Conservation (phyloP, 2,797 vertebrate species). For the Chromobotia macracanthus region DNA sequence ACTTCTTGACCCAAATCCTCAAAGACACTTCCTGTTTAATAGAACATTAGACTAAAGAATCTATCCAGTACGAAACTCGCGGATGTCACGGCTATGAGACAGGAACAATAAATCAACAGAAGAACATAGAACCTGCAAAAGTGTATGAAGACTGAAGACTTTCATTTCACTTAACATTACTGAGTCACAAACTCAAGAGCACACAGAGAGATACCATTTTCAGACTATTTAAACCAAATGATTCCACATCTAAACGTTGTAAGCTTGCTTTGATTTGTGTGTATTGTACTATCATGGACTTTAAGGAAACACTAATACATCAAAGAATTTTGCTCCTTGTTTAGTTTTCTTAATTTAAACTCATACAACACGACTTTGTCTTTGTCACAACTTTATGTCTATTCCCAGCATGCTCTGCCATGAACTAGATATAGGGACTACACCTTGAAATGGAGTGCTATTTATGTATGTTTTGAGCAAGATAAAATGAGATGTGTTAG, state of each 20-base stretch:
- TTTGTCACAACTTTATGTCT: no score
- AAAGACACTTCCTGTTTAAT: slow-evolving; percentile 56
- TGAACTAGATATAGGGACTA: no score
- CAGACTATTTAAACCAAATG: background rate
- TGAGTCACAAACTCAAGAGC: background rate
- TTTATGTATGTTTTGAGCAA: no score
- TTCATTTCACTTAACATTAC: background rate
- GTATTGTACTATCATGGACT: background rate
- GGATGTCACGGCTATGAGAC: slow-evolving; percentile 4
- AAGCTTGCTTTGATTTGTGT: background rate
- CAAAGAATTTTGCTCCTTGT: no score
- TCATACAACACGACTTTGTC: no score
- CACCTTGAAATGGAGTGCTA: no score
- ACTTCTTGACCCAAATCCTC: slow-evolving; percentile 64
- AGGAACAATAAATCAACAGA: background rate
- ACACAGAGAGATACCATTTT: no score
- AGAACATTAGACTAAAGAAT: slow-evolving; percentile 45
- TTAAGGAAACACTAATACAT: background rate
- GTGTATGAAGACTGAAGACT: background rate
- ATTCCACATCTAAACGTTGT: background rate
- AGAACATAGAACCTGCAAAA: background rate
- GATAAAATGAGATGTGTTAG: no score
- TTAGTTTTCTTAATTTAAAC: no score
- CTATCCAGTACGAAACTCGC: background rate
- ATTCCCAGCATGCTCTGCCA: no score